Evolutionary conservation across 2,888 invertebrate genomes (phyloP), one percentile per base, ranked within the genome.

Genomic region (Spodoptera exigua): DNA sequence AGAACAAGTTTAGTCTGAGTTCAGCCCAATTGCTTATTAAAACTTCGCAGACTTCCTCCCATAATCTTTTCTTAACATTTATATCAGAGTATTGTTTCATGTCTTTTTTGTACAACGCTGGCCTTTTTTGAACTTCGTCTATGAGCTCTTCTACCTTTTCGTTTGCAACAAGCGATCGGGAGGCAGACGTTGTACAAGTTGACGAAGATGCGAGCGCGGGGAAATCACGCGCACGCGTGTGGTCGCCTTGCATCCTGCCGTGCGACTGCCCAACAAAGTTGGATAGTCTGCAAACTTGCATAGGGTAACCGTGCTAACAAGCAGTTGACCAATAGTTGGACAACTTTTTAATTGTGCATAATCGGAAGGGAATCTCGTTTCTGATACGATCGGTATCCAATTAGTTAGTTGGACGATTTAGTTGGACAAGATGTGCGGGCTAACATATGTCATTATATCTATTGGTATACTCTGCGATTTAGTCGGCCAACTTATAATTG

Each of bases 261-360:
- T 49, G 40, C 27, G 39, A 49, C 49, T 49, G 49, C 36, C 49
- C 40, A 40, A 49, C 40, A 27, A 49, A 49, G 49, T 49, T 49
- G 49, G 49, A 49, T 49, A 49, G 49, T 49, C 49, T 2, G 49
- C 49, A 21, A 40, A n/a, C n/a, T n/a, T n/a, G n/a, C n/a, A n/a
- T n/a, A n/a, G n/a, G n/a, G n/a, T n/a, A n/a, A n/a, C n/a, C n/a
- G n/a, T n/a, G n/a, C n/a, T n/a, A n/a, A n/a, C n/a, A n/a, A n/a
- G n/a, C n/a, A n/a, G n/a, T n/a, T n/a, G n/a, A n/a, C n/a, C n/a
- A n/a, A n/a, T n/a, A n/a, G n/a, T n/a, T n/a, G n/a, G n/a, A n/a
- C n/a, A n/a, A n/a, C n/a, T n/a, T n/a, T n/a, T n/a, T n/a, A n/a
- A n/a, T n/a, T n/a, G n/a, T n/a, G n/a, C n/a, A n/a, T n/a, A n/a